Base-by-base conservation (phyloP, 2,888 invertebrate species). In the Vandiemenella viatica region DNA sequence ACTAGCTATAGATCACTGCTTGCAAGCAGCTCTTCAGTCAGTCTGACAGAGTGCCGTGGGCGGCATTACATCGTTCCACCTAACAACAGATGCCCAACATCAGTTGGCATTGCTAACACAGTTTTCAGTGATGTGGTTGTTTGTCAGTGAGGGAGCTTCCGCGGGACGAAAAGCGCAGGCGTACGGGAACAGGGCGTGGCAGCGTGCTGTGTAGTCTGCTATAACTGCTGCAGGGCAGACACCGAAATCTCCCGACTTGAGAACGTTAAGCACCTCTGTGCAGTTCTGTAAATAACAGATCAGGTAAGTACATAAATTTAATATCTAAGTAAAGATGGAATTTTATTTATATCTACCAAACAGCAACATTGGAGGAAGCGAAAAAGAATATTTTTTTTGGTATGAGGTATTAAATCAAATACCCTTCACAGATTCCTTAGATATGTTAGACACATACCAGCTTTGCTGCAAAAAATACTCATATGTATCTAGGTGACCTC, bases 231-330 rank as follows among this genome's bases (percentile, higher is more conserved):
- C 64, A 53, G 84, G 80, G 65, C 80, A 81, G 19, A 73, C 67
- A 1, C 91, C 91, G 64, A 93, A 85, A 58, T 84, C 82, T 46
- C 88, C 89, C 56, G 76, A 77, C 56, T 76, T 74, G 60, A 93
- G 73, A 55, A 84, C 79, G 56, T 82, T 79, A 58, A 88, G 71
- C 50, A 90, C 81, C 58, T 82, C 80, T 56, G 80, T 78, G 69
- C 90, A 91, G 61, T 77, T 83, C 83, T 88, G 70, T n/a, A 74
- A 67, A 50, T 48, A 46, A 43, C 38, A 43, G 37, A 43, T 46
- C 49, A 48, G n/a, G 37, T n/a, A 23, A 26, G n/a, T 18, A 19
- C 7, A 20, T 6, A 23, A 19, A n/a, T 6, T n/a, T 18, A 32
- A 4, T 6, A 5, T 26, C 15, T 8, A 10, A 8, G 13, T 26